Base-by-base conservation (phyloP, 23 tunicate species). In the Halocynthia aurantium region DNA sequence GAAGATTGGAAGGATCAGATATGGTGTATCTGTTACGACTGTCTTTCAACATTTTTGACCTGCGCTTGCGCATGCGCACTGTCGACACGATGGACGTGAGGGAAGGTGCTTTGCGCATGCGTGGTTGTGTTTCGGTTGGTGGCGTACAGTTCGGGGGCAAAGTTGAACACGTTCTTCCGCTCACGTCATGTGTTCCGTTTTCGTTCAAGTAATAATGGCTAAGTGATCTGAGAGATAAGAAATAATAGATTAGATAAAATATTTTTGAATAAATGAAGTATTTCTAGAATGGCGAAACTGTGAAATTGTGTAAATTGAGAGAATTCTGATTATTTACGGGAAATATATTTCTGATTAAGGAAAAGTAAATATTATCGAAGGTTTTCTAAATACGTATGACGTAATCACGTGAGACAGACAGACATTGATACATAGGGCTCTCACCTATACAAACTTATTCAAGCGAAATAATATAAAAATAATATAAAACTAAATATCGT, bases 1-100 rank as follows among this genome's bases (percentile, higher is more conserved):
- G 64, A 18, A 54, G 56, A 54, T 54, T 74, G 10, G 55, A 40
- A 0, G 78, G 78, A 49, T 74, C 78, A 6, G 98, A 92, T 57
- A 92, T 92, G 0, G 98, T 87, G 80, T 92, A 75, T 51, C 98
- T 71, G 7, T 62, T 67, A 40, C 61, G 63, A 11, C 51, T 51
- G 7, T 85, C 80, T 5, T 81, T 52, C 5, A 83, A 81, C 78
- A 79, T 83, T 21, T 90, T 83, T 63, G 85, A 73, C 65, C 66
- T 62, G 21, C 90, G 81, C 56, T 82, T 92, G 83, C 98, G 91
- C 91, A 92, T 86, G 78, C 98, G 91, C 87, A 92, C 98, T 52
- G 98, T 77, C 54, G 83, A 82, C 6, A 82, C 82, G 53, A 92
- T 79, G 20, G 91, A 85, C 49, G 84, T 50, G 10, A 92, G 82